Evolutionary conservation across 2,888 invertebrate species (phyloP).

Genomic region (Nomada ferruginata): DNA sequence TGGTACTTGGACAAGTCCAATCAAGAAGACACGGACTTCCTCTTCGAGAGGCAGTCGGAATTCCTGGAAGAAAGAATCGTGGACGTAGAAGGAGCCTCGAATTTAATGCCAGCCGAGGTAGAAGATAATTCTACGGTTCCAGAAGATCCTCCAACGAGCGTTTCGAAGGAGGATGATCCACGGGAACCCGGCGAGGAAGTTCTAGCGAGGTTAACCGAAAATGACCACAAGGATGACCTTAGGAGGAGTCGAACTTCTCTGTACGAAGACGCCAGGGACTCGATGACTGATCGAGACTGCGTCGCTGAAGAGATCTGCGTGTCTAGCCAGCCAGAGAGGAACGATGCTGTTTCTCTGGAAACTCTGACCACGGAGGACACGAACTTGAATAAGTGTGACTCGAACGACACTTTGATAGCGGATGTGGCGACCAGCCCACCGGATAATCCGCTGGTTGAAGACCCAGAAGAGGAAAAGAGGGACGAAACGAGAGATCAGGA

Average conservation of each 20-base stretch:
- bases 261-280: slow-evolving; percentile 76
- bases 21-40: slow-evolving; percentile 58
- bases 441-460: slow-evolving; percentile 8
- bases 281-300: slow-evolving; percentile 43
- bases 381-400: slow-evolving; percentile 79
- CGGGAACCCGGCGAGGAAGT: slow-evolving; percentile 33
- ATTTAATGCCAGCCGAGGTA: slow-evolving; percentile 15
- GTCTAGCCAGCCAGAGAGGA: slow-evolving; percentile 18
- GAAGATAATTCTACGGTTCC: slow-evolving; percentile 13
- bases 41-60: slow-evolving; percentile 53
- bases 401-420: slow-evolving; percentile 79
- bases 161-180: background rate
- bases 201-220: slow-evolving; percentile 51
- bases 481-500: slow-evolving; percentile 31
- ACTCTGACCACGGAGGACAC: slow-evolving; percentile 67
- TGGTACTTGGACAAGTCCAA: slow-evolving; percentile 76
- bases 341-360: slow-evolving; percentile 64
- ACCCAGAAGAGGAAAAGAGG: slow-evolving; percentile 16
- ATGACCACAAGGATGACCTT: slow-evolving; percentile 46
- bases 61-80: slow-evolving; percentile 45
- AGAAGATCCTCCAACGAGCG: background rate
- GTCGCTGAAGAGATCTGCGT: slow-evolving; percentile 21
- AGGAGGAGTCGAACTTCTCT: slow-evolving; percentile 70
- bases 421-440: slow-evolving; percentile 68
- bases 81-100: slow-evolving; percentile 36